phyloP scores from a whole-genome alignment of 37 sponge, comb jelly and placozoan species.

The Ephydatia muelleri region DNA sequence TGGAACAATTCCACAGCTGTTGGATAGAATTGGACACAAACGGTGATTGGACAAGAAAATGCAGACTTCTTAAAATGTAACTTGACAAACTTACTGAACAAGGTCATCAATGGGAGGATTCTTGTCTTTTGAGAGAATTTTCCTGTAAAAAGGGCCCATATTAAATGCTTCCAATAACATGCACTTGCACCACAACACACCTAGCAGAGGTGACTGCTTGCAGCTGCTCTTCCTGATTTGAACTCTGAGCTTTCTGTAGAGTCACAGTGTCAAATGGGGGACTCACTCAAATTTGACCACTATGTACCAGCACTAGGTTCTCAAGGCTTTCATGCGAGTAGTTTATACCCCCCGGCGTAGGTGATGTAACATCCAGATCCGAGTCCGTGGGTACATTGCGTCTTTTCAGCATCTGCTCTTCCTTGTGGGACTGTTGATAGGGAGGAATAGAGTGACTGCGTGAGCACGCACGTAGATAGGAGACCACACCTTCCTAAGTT shows the following conservation, averaged over 20 bases:
- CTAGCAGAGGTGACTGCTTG: constrained; percentile 66
- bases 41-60: not conserved
- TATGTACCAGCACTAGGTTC: constrained; percentile 16
- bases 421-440: constrained; percentile 66
- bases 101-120: constrained; percentile 89
- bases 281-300: not conserved
- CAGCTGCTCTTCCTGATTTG: constrained; percentile 51
- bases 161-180: not conserved
- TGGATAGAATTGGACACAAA: not conserved
- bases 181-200: constrained; percentile 1
- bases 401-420: constrained; percentile 78
- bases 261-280: not conserved
- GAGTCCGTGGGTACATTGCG: constrained; percentile 69
- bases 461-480: not conserved
- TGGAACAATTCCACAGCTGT: constrained; percentile 83
- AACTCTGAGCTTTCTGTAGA: constrained; percentile 59
- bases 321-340: constrained; percentile 12
- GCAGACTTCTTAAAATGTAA: not conserved
- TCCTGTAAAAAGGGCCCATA: constrained; percentile 36
- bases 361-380: constrained; percentile 3
- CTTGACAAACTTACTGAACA: constrained; percentile 52
- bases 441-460: not conserved
- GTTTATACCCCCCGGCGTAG: not conserved
- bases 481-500: constrained; percentile 74
- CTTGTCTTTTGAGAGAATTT: constrained; percentile 80